Conservation (phyloP, 1,140 invertebrate species). For the Pogonomyrmex californicus region DNA sequence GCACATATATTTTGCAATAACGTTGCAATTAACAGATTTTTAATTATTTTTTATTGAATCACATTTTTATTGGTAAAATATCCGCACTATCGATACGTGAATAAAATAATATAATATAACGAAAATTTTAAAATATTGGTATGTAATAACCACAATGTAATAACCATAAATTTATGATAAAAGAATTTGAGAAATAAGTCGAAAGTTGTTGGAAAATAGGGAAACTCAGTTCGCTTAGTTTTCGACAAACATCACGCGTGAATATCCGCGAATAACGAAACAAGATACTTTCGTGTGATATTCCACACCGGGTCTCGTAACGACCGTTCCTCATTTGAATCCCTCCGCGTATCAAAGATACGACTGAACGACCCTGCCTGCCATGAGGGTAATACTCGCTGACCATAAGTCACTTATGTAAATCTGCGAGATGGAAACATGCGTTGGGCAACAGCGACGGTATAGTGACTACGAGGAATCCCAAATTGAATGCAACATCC, state of each 20-base stretch:
- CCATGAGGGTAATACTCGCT: slow-evolving; percentile 69
- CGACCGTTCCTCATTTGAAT: slow-evolving; percentile 78
- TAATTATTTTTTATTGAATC: slow-evolving; percentile 1
- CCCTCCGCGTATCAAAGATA: slow-evolving; percentile 79
- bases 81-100: neutral
- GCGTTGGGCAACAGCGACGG: slow-evolving; percentile 57
- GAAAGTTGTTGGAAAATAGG: neutral
- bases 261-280: slow-evolving; percentile 63
- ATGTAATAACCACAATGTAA: neutral
- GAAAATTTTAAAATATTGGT: neutral
- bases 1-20: neutral
- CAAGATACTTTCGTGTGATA: slow-evolving; percentile 74
- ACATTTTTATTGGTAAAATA: neutral
- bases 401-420: slow-evolving; percentile 82
- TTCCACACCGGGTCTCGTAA: slow-evolving; percentile 73
- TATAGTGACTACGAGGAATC: slow-evolving; percentile 49
- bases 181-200: neutral
- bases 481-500: slow-evolving; percentile 75
- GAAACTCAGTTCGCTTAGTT: neutral
- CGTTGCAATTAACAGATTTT: neutral
- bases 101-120: neutral
- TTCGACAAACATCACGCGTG: slow-evolving; percentile 16
- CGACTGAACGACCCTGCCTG: slow-evolving; percentile 59
- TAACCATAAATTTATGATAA: neutral
- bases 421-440: slow-evolving; percentile 77